phyloP scores from a whole-genome alignment of 2,113 vertebrate species.

The Puntigrus tetrazona region DNA sequence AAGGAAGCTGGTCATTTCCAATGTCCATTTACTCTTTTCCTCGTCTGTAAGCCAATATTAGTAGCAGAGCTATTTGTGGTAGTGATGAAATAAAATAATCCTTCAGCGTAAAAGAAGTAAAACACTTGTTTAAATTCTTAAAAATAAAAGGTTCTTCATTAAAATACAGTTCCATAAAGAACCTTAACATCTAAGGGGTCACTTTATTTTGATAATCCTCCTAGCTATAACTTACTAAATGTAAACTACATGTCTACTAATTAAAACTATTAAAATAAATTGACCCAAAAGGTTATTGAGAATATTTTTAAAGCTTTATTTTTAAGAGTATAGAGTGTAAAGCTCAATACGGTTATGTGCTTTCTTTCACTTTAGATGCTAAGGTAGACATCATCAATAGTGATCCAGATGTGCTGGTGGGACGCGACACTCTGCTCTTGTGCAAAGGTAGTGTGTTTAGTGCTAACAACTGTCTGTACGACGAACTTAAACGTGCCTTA shows the following conservation, averaged over 20 bases:
- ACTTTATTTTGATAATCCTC: too few species aligned
- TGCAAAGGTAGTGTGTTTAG: slow-evolving; percentile 72
- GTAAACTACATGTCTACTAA: too few species aligned
- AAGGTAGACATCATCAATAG: slow-evolving; percentile 60
- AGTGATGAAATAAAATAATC: not conserved
- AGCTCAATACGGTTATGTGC: not conserved
- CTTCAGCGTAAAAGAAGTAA: not conserved
- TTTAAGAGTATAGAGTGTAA: not conserved
- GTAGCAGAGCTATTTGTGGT: slow-evolving; percentile 22
- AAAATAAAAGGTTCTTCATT: too few species aligned
- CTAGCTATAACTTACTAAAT: too few species aligned
- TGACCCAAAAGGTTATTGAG: too few species aligned
- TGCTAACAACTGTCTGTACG: not conserved
- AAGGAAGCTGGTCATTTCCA: slow-evolving; percentile 41
- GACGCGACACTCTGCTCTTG: slow-evolving; percentile 59
- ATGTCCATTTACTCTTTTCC: slow-evolving; percentile 40
- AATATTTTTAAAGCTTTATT: too few species aligned
- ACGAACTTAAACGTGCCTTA: too few species aligned
- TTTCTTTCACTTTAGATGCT: slow-evolving; percentile 61
- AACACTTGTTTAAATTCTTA: too few species aligned
- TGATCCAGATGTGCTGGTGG: slow-evolving; percentile 61
- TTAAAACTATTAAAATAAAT: too few species aligned
- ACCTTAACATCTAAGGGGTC: not conserved
- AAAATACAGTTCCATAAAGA: not conserved
- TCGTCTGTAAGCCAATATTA: not conserved